Percentiles rank a stretch among this genome's conserved stretches.
Evolutionary conservation across 2,797 vertebrate species (phyloP).

Genomic region (Helicolenus hilgendorfi): DNA sequence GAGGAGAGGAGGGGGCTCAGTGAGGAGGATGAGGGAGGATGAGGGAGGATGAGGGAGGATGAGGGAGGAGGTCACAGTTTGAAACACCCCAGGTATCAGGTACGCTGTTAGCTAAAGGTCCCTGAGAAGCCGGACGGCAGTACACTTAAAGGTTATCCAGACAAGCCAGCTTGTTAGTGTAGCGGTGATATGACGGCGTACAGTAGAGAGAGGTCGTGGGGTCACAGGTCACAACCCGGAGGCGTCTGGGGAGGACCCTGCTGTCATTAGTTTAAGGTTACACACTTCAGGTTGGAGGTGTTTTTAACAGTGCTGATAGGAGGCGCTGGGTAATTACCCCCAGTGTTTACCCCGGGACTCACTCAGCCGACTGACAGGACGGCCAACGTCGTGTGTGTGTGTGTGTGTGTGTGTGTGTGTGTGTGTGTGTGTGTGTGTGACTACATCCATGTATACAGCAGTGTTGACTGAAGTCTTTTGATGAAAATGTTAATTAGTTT

Average conservation of each 20-base stretch:
- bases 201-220: conserved; percentile 33
- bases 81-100: conserved; percentile 41
- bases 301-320: conserved; percentile 25
- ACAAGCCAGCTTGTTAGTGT: conserved; percentile 81
- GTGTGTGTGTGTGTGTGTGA: background rate
- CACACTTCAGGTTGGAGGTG: conserved; percentile 4
- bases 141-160: conserved; percentile 84
- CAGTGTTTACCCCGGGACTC: conserved; percentile 41
- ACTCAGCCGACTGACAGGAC: conserved; percentile 16
- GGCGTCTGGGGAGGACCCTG: conserved; percentile 10
- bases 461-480: background rate
- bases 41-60: conserved; percentile 29
- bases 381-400: background rate
- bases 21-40: conserved; percentile 25
- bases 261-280: conserved; percentile 74
- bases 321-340: conserved; percentile 28
- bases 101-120: conserved; percentile 84
- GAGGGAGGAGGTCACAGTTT: conserved; percentile 43
- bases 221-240: conserved; percentile 45
- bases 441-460: background rate
- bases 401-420: conserved; percentile 1
- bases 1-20: background rate
- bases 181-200: conserved; percentile 47
- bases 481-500: background rate
- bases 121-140: conserved; percentile 66